Percentiles rank a stretch among this genome's conserved stretches.
Conservation (phyloP, 2,888 invertebrate genomes). For the Neoitamus cyanurus region DNA sequence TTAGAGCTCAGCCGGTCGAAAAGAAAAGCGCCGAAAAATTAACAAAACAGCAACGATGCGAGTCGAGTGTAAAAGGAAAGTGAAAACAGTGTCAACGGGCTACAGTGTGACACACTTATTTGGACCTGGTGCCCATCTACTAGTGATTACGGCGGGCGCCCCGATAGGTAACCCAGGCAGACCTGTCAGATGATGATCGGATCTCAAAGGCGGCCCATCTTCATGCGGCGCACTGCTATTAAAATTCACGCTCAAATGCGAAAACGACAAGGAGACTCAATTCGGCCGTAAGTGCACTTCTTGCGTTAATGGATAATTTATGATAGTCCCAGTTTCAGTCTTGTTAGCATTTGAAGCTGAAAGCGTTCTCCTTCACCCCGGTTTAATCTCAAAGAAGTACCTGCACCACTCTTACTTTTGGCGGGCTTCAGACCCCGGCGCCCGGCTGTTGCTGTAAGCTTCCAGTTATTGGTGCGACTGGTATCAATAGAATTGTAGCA, state of each 20-base stretch:
- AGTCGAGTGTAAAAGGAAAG: slow-evolving; percentile 31
- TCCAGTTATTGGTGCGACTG: background rate
- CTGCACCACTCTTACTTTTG: background rate
- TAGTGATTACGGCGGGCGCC: background rate
- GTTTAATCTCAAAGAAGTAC: background rate
- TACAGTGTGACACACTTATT: slow-evolving; percentile 7
- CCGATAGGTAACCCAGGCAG: background rate
- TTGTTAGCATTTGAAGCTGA: background rate
- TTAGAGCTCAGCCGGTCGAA: background rate
- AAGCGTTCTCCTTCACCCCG: background rate
- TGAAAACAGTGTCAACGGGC: slow-evolving; percentile 39
- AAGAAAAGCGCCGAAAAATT: slow-evolving; percentile 26
- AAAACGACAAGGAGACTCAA: background rate
- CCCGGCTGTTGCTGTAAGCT: background rate
- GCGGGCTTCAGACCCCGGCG: background rate
- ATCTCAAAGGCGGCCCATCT: background rate
- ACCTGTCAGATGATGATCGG: background rate
- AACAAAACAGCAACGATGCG: background rate
- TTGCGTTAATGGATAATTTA: background rate
- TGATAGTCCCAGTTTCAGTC: background rate
- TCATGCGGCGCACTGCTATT: background rate
- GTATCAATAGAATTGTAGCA: background rate
- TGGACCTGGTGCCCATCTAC: background rate
- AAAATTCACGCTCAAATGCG: background rate
- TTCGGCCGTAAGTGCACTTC: background rate